phyloP scores from a whole-genome alignment of 2,888 invertebrate genomes.

The Antheraea assamensis region DNA sequence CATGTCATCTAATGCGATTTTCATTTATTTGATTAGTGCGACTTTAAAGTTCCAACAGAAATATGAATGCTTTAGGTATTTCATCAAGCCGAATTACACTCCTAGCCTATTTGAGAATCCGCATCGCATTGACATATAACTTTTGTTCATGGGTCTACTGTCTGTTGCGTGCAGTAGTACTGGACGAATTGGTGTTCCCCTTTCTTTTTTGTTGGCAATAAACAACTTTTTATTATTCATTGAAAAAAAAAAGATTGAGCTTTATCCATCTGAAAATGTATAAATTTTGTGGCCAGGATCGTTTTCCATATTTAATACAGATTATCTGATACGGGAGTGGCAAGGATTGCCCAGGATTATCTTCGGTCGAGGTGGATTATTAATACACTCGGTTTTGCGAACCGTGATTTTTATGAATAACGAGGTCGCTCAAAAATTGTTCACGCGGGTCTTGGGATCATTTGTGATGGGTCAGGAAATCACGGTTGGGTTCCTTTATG shows the following conservation, averaged over 20 bases:
- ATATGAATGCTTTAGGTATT: no score
- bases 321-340: constrained; percentile 41
- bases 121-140: no score
- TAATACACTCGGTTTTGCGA: constrained; percentile 11
- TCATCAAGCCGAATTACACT: no score
- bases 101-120: no score
- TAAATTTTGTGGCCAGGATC: constrained; percentile 24
- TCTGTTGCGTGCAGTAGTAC: no score
- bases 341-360: constrained; percentile 40
- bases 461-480: background rate
- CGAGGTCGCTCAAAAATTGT: constrained; percentile 9
- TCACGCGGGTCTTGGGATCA: background rate
- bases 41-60: no score
- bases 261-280: background rate
- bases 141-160: no score
- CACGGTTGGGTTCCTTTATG: background rate
- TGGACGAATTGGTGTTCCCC: no score
- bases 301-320: constrained; percentile 45
- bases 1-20: no score
- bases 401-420: constrained; percentile 6
- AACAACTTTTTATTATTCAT: no score
- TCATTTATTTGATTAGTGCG: no score
- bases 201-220: no score
- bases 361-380: constrained; percentile 36
- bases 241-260: background rate